Conservation (phyloP, 2,113 vertebrate genomes). For the Nansenia antarctica region DNA sequence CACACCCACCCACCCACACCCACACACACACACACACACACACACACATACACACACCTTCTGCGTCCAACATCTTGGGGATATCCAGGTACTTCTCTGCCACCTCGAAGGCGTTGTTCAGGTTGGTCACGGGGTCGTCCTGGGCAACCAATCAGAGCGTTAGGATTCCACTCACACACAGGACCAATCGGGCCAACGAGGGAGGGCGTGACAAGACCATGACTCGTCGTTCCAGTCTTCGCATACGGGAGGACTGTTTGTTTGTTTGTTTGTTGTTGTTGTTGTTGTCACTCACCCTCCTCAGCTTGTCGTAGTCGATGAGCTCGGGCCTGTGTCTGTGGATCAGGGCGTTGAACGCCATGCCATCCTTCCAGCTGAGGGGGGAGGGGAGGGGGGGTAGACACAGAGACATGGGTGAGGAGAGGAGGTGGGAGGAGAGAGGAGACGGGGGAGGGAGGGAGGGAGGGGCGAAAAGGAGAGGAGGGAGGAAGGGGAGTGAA, state of each 20-base stretch:
- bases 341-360: constrained; percentile 84
- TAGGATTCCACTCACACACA: neutral
- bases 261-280: too few relatives aligned
- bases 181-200: too few relatives aligned
- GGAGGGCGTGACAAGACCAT: too few relatives aligned
- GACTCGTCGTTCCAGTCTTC: neutral
- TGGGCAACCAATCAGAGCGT: too few relatives aligned
- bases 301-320: constrained; percentile 82
- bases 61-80: constrained; percentile 76
- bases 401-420: neutral
- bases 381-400: neutral
- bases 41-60: too few relatives aligned
- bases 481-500: neutral
- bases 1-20: too few relatives aligned
- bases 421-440: neutral
- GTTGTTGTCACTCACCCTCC: constrained; percentile 70
- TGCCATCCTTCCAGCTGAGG: constrained; percentile 82
- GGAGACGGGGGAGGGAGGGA: neutral
- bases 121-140: constrained; percentile 66
- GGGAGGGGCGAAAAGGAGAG: constrained; percentile 4
- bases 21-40: too few relatives aligned
- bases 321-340: constrained; percentile 83
- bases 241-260: neutral
- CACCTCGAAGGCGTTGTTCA: constrained; percentile 71
- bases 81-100: constrained; percentile 68